These are phyloP conservation scores for Plebejus argus DNA, from an alignment of 2,888 invertebrate genomes.

Conservation along the genomic window DNA sequence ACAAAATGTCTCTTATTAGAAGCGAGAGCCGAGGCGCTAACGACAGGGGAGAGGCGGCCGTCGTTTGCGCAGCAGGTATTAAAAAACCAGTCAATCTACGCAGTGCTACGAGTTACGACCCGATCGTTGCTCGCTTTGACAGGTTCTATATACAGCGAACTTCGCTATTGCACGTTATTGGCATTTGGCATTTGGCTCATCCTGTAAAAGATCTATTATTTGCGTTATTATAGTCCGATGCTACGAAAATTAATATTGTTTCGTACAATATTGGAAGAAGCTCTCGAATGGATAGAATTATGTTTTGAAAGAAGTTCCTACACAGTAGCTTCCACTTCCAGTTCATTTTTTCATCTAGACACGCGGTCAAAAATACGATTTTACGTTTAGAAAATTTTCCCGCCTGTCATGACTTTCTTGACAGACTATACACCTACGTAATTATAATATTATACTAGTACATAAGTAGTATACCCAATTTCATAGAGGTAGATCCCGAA, in stretches of 20 bases:
- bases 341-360: no score
- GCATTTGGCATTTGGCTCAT: neutral
- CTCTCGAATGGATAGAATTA: no score
- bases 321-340: no score
- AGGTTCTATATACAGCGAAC: neutral
- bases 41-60: neutral
- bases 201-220: neutral
- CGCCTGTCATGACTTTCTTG: no score
- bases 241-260: neutral
- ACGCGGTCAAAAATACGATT: no score
- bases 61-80: neutral
- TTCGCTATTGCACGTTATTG: neutral
- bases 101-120: constrained; percentile 16
- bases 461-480: no score
- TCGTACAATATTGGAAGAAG: neutral
- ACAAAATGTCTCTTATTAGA: neutral
- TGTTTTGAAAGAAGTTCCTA: no score
- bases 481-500: no score
- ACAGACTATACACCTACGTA: no score
- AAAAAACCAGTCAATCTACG: constrained; percentile 11
- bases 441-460: no score
- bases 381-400: no score
- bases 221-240: neutral
- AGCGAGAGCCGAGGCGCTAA: neutral
- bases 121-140: neutral